Conservation (phyloP, 2,113 vertebrate genomes). For the Nyctibius bracteatus region DNA sequence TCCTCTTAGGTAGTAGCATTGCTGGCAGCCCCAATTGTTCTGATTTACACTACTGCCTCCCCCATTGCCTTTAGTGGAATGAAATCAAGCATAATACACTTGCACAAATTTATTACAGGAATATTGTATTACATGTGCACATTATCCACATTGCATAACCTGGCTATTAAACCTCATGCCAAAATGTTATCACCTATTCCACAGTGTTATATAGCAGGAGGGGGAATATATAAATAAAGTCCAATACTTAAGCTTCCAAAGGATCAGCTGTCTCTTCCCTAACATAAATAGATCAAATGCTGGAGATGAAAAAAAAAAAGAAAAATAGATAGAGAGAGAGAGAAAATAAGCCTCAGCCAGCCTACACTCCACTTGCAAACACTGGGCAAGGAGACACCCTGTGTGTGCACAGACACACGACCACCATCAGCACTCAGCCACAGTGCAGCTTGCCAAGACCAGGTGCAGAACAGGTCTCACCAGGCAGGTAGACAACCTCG, state of each 20-base stretch:
- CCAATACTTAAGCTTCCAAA: not conserved
- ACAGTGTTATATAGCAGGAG: not conserved
- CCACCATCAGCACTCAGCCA: not conserved
- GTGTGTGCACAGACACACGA: not conserved
- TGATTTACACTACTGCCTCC: not conserved
- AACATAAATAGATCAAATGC: not conserved
- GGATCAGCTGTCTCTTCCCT: not conserved
- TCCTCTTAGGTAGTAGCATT: not conserved
- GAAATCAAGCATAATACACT: not conserved
- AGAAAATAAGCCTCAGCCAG: not conserved
- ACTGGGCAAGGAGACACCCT: not conserved
- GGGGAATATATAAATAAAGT: not conserved
- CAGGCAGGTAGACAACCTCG: not conserved
- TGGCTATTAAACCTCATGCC: not conserved
- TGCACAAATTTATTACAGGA: not conserved
- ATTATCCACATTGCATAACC: not conserved
- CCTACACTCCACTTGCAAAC: not conserved
- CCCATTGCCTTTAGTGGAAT: not conserved
- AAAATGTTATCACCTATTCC: not conserved
- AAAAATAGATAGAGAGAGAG: not conserved
- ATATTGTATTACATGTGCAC: not conserved
- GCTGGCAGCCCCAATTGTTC: not conserved
- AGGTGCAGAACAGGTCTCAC: not conserved
- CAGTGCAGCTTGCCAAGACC: not conserved
- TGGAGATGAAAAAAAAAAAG: not conserved